Evolutionary conservation across 2,113 vertebrate species (phyloP).

Genomic region (Hylia prasina): DNA sequence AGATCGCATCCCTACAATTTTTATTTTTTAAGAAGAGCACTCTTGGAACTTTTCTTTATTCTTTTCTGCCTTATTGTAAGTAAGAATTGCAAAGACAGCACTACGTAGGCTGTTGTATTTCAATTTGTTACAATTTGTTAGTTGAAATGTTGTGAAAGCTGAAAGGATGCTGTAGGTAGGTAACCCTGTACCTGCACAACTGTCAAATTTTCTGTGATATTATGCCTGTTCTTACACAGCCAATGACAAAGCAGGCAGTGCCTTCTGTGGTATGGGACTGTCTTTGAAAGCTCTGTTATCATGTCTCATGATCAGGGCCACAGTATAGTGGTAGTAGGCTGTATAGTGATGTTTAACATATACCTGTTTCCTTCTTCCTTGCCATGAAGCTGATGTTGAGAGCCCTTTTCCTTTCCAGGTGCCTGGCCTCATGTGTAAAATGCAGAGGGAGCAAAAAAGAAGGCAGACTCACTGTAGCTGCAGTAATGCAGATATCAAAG

Average conservation of each 20-base stretch:
- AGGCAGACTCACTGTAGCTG: neutral
- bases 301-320: neutral
- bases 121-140: neutral
- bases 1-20: neutral
- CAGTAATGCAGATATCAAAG: neutral
- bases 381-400: neutral
- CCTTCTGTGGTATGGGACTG: neutral
- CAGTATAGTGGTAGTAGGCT: neutral
- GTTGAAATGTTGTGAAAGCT: neutral
- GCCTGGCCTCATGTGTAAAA: fast-evolving
- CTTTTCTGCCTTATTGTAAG: neutral
- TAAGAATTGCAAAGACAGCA: neutral
- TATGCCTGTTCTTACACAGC: neutral
- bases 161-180: neutral
- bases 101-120: neutral
- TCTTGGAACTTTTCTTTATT: neutral
- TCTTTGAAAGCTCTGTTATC: neutral
- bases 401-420: neutral
- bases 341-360: neutral
- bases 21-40: neutral
- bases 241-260: neutral
- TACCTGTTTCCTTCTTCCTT: neutral
- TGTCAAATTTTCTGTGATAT: neutral
- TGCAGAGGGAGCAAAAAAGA: neutral
- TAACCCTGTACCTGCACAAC: neutral